Evolutionary conservation across 2,797 vertebrate species (phyloP).

Genomic region (Ptychobarbus kaznakovi): DNA sequence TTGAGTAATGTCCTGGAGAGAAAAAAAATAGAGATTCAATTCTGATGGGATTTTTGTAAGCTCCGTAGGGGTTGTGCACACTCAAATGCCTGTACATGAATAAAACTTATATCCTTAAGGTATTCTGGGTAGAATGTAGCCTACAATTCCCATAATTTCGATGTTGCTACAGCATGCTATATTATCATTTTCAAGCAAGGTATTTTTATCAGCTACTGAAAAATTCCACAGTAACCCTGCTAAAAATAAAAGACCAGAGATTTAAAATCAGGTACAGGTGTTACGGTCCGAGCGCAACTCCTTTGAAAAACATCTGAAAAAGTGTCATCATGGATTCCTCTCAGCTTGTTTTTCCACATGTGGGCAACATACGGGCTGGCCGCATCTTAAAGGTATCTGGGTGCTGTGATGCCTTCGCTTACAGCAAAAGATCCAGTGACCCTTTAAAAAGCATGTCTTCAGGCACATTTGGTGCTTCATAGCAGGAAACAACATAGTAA

Average conservation of each 20-base stretch:
- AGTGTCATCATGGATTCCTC: conserved; percentile 39
- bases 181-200: not conserved
- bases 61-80: not conserved
- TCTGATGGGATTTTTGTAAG: not conserved
- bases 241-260: conserved; percentile 16
- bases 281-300: conserved; percentile 26
- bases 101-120: not conserved
- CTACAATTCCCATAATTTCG: not conserved
- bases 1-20: not conserved
- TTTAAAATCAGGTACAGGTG: conserved; percentile 42
- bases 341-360: conserved; percentile 25
- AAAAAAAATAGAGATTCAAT: not conserved
- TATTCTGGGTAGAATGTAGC: not conserved
- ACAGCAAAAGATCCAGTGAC: conserved; percentile 30
- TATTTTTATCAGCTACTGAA: not conserved
- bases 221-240: conserved; percentile 17
- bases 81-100: not conserved
- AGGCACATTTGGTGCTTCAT: conserved; percentile 28
- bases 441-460: conserved; percentile 24
- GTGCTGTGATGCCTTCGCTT: conserved; percentile 41
- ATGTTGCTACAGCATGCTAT: not conserved
- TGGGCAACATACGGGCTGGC: conserved; percentile 52
- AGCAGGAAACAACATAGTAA: conserved; percentile 56
- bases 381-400: conserved; percentile 36
- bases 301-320: conserved; percentile 43